Evolutionary conservation across 2,797 vertebrate species (phyloP), one percentile per base, ranked within the genome.

Genomic region (Thalassophryne amazonica): DNA sequence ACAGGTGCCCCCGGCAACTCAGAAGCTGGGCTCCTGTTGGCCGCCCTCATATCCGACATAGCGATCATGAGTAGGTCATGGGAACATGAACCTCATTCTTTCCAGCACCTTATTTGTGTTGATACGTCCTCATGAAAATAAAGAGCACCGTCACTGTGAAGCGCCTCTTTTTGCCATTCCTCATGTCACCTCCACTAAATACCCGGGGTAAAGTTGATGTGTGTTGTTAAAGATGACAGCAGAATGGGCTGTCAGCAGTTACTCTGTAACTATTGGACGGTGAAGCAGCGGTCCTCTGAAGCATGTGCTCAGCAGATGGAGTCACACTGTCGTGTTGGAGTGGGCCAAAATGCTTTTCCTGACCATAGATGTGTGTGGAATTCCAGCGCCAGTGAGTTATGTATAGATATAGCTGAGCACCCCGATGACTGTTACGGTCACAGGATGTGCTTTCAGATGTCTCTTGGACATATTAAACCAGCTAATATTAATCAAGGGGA

Each of bases 191-290:
- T 38, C 33, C 23, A 4, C 55, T 73, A 84, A 86, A 81, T 66
- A 60, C 66, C 86, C 82, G 80, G 80, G 68, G 76, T 76, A 84
- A 83, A 84, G 77, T 80, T 85, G 83, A 84, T 85, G 81, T 78
- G 76, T 70, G 65, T 73, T 83, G 81, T 83, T 77, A 83, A 84
- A 85, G 76, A 70, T 80, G 76, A 83, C 60, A 36, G 61, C 72
- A 81, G 77, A 81, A 75, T 80, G 73, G 79, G 80, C 71, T 78
- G 65, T 45, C 22, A 10, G n/a, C n/a, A n/a, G n/a, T n/a, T n/a
- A n/a, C n/a, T n/a, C 5, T 62, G 76, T 69, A 73, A 76, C 59
- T 69, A 47, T 78, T 67, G 76, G 81, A 75, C 77, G 64, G 64
- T 32, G 64, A 69, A 78, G 80, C 75, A 75, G 73, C 56, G 49